Evolutionary conservation across 2,113 vertebrate species (phyloP).

Genomic region (Odontophorus gujanensis): DNA sequence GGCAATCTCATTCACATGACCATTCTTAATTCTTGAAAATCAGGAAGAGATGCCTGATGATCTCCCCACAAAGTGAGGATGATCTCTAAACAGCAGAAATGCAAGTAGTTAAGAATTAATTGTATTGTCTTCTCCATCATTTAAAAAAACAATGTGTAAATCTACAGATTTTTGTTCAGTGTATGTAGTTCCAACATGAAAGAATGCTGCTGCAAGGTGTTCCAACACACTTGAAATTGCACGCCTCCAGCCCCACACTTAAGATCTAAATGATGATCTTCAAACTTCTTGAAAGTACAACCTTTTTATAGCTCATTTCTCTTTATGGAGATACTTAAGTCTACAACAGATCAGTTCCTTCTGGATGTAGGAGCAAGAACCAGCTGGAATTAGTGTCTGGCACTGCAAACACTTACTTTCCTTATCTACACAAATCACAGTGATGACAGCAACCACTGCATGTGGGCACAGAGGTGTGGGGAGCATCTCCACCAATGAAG

Average conservation of each 20-base stretch:
- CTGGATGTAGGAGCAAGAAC: background rate
- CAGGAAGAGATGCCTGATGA: background rate
- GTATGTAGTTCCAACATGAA: background rate
- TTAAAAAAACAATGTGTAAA: background rate
- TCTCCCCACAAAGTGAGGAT: background rate
- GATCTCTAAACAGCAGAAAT: background rate
- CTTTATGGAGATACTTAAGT: background rate
- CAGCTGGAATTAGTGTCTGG: background rate
- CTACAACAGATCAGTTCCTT: background rate
- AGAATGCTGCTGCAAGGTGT: background rate
- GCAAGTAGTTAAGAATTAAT: background rate
- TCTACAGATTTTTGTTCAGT: background rate
- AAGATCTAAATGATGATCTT: background rate
- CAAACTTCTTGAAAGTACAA: background rate
- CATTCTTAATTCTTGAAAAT: background rate
- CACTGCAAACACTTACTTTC: background rate
- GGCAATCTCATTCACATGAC: fast-evolving
- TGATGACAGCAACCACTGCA: background rate
- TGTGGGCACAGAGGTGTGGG: background rate
- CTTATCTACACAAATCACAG: background rate
- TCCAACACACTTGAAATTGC: fast-evolving
- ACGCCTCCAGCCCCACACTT: background rate
- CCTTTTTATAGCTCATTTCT: background rate
- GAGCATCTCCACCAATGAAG: background rate
- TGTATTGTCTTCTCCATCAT: background rate